phyloP scores from a whole-genome alignment of 1,140 invertebrate species.

The Pseudachorutes palmiensis region DNA sequence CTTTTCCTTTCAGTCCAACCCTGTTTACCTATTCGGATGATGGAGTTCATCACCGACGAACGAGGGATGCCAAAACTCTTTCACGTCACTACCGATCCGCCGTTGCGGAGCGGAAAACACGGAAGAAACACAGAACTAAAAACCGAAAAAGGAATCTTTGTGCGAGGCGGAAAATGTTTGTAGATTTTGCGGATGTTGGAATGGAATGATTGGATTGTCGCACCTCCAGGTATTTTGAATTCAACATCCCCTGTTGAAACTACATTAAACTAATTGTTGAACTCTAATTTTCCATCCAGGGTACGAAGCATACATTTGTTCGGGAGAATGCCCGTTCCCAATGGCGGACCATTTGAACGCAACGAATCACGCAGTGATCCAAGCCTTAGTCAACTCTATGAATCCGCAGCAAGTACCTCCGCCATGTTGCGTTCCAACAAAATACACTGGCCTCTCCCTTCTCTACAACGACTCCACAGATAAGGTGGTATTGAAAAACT shows the following conservation, averaged over 20 bases:
- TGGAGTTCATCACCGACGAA: slow-evolving; percentile 47
- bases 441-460: slow-evolving; percentile 83
- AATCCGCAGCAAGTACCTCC: slow-evolving; percentile 79
- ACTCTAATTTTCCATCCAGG: slow-evolving; percentile 46
- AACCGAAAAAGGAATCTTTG: slow-evolving; percentile 67
- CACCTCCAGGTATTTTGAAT: slow-evolving; percentile 65
- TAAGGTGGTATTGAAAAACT: slow-evolving; percentile 91
- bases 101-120: slow-evolving; percentile 40
- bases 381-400: slow-evolving; percentile 88
- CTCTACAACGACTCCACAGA: slow-evolving; percentile 86
- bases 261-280: background rate
- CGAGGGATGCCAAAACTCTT: slow-evolving; percentile 23
- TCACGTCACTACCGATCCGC: slow-evolving; percentile 32
- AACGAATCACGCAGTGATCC: slow-evolving; percentile 97
- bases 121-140: slow-evolving; percentile 44
- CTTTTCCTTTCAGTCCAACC: slow-evolving; percentile 41
- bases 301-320: slow-evolving; percentile 91
- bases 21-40: slow-evolving; percentile 84
- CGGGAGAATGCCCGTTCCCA: slow-evolving; percentile 88
- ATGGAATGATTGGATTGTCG: slow-evolving; percentile 99
- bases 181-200: slow-evolving; percentile 95
- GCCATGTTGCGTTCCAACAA: slow-evolving; percentile 86
- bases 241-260: background rate
- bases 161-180: slow-evolving; percentile 75
- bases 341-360: slow-evolving; percentile 87